phyloP scores from a whole-genome alignment of 2,797 vertebrate species.

The Echiichthys vipera region DNA sequence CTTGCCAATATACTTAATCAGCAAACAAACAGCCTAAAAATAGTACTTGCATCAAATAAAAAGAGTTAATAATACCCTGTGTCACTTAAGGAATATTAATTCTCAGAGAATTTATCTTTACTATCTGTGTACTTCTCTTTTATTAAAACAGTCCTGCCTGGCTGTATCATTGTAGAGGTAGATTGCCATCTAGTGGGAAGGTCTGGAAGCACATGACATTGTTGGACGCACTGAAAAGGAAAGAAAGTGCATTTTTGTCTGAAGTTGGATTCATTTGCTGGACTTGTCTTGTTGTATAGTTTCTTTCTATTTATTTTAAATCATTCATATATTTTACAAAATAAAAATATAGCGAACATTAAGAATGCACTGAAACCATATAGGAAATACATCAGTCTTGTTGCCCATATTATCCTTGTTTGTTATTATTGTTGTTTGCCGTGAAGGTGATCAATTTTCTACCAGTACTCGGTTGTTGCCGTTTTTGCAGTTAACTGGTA shows the following conservation, averaged over 20 bases:
- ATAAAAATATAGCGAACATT: background rate
- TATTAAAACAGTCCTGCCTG: constrained; percentile 18
- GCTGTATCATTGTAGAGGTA: constrained; percentile 48
- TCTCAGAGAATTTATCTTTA: constrained; percentile 34
- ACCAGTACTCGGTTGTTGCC: background rate
- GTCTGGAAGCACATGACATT: constrained; percentile 27
- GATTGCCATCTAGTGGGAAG: constrained; percentile 79
- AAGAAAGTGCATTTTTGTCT: background rate
- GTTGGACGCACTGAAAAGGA: background rate
- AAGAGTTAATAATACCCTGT: constrained; percentile 12
- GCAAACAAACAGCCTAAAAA: constrained; percentile 47
- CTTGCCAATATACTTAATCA: constrained; percentile 58
- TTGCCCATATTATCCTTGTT: background rate
- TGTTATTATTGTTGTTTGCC: background rate
- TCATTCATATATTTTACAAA: background rate
- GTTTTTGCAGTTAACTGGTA: background rate
- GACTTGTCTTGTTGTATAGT: background rate
- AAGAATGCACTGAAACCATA: background rate
- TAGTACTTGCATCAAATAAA: constrained; percentile 24
- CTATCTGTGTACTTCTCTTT: constrained; percentile 35
- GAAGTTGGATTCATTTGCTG: background rate
- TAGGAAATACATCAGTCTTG: background rate
- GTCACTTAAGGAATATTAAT: constrained; percentile 34
- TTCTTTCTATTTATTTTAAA: background rate
- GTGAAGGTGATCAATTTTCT: background rate